Conservation (phyloP, 2,888 invertebrate species). For the Lithodes maja region DNA sequence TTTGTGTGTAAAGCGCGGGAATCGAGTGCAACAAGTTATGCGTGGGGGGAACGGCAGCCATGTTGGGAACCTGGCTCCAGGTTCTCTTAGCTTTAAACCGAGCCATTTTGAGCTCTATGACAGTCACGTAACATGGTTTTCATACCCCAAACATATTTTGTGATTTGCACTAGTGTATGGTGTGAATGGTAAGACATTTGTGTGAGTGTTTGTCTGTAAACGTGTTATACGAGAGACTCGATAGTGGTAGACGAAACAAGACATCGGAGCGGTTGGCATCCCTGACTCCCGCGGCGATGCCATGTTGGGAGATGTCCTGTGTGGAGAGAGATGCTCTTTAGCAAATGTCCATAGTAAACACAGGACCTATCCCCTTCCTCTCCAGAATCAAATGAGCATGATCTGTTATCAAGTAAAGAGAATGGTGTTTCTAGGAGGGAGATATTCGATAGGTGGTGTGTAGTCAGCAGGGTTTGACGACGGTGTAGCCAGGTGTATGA, state of each 20-base stretch:
- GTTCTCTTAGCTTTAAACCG: neutral
- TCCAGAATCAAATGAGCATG: neutral
- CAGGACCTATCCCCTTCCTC: neutral
- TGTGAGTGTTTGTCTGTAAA: conserved; percentile 74
- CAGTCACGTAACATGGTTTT: neutral
- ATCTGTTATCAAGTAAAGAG: neutral
- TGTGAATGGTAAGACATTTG: conserved; percentile 95
- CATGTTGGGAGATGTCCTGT: conserved; percentile 57
- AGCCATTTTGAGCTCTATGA: neutral
- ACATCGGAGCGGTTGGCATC: conserved; percentile 45
- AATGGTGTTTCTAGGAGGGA: neutral
- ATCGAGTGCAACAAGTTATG: conserved; percentile 64
- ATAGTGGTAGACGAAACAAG: neutral
- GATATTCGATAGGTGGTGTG: neutral
- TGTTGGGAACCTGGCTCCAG: conserved; percentile 35
- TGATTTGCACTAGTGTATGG: conserved; percentile 88
- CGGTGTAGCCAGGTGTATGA: conserved; percentile 33
- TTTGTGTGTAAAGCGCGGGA: conserved; percentile 55
- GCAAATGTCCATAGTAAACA: conserved; percentile 1
- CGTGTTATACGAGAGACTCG: neutral
- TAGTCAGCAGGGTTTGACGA: neutral
- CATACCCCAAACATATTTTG: neutral
- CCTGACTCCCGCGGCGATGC: conserved; percentile 45
- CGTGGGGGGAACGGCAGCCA: conserved; percentile 44
- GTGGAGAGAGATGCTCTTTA: conserved; percentile 3